Base-by-base conservation (phyloP, 2,888 invertebrate genomes). In the Diadegma fenestrale region DNA sequence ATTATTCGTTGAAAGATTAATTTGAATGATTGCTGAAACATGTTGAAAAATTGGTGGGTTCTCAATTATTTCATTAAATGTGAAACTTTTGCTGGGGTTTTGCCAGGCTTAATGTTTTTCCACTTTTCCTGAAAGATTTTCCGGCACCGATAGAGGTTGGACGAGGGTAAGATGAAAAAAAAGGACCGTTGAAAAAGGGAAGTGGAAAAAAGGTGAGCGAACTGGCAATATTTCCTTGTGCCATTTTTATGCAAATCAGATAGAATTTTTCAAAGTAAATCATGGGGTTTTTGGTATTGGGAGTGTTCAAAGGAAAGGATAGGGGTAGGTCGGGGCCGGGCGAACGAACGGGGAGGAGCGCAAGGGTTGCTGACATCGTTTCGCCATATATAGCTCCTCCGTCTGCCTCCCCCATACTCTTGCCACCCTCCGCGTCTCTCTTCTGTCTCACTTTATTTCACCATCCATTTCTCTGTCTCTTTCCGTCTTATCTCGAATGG, bases 311-410 rank as follows among this genome's bases (percentile, higher is more conserved):
- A 51, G 58, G 33, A 43, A 66, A 33, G 79, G 72, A 85, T 85
- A 82, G 77, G 85, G 85, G 79, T 85, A 85, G 85, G 85, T 85
- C 85, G 85, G 78, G 33, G 82, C 85, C 68, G 73, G 22, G 79
- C 41, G 82, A 43, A 63, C 71, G 75, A 68, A 71, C 58, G 22
- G 37, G 19, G 63, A 63, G 81, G 30, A 66, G 69, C 79, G 75
- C 86, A 84, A 79, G 86, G 86, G 86, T 86, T 84, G 86, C 73
- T 81, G 86, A 78, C 84, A 77, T 84, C 81, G 81, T 84, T 86
- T 81, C 19, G 48, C 80, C 63, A 45, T 84, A 76, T 72, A 72
- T 71, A 86, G 79, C 78, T 72, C 73, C 82, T 33, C 54, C 68
- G 64, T 77, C 82, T 72, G 63, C 84, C 71, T 73, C 72, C 69